Percentiles rank a stretch among this genome's conserved stretches.
Conservation (phyloP, 1,140 invertebrate genomes). For the Drusus annulatus region DNA sequence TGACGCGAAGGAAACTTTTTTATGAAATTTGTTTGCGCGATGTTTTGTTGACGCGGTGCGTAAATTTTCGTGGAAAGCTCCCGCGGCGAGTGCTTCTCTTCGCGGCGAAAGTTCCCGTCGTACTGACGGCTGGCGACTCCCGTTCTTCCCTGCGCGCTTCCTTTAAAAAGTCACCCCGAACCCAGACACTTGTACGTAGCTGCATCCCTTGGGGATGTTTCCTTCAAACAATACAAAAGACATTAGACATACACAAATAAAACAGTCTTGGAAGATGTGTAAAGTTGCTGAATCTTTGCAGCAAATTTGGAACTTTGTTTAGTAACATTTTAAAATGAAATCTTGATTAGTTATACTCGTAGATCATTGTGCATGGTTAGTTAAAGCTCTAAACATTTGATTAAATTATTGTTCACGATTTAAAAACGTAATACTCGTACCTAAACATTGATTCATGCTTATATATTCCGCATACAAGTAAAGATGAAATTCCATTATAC, state of each 20-base stretch:
- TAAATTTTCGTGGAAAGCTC: background rate
- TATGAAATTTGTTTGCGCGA: background rate
- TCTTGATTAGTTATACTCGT: too few species aligned
- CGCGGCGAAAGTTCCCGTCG: slow-evolving; percentile 17
- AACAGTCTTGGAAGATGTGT: slow-evolving; percentile 5
- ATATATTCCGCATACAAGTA: too few species aligned
- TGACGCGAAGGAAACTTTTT: too few species aligned
- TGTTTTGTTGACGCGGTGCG: background rate
- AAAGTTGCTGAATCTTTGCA: background rate
- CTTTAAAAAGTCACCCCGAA: slow-evolving; percentile 21
- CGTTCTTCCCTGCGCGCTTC: slow-evolving; percentile 7
- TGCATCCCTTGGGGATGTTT: slow-evolving; percentile 23
- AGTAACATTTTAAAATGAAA: too few species aligned
- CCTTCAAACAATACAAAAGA: background rate
- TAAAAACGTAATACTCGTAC: too few species aligned
- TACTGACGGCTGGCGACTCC: slow-evolving; percentile 12
- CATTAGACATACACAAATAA: background rate
- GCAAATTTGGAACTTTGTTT: background rate
- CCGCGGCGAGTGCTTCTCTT: background rate
- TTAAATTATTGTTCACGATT: too few species aligned
- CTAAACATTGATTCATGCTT: too few species aligned
- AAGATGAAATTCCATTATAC: too few species aligned
- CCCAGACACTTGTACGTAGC: background rate
- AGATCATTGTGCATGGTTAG: too few species aligned
- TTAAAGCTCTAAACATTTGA: too few species aligned